Conservation (phyloP, 2,113 vertebrate species). For the Siniperca chuatsi region DNA sequence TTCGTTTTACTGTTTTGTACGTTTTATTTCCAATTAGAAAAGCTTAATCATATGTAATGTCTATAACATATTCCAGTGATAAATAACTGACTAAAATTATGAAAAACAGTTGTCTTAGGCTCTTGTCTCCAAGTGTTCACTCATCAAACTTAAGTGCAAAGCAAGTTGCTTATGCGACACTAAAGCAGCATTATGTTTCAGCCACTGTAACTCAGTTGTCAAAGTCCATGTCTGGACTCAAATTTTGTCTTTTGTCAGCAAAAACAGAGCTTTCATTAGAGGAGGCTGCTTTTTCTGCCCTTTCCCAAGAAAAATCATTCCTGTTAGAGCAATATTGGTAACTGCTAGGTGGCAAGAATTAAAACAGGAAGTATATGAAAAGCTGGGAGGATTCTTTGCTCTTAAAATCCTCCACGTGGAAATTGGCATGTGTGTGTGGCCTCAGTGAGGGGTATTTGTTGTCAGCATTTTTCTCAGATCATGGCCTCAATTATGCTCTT, state of each 20-base stretch:
- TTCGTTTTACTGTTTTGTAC: neutral
- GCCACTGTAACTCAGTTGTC: neutral
- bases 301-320: neutral
- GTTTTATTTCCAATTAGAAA: neutral
- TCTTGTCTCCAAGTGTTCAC: neutral
- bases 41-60: neutral
- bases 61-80: neutral
- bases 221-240: slow-evolving; percentile 1
- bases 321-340: slow-evolving; percentile 1
- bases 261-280: slow-evolving; percentile 43
- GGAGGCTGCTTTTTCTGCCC: neutral
- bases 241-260: slow-evolving; percentile 43
- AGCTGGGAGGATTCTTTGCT: slow-evolving; percentile 10
- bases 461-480: slow-evolving; percentile 56
- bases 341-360: slow-evolving; percentile 48
- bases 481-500: slow-evolving; percentile 48
- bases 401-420: neutral
- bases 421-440: neutral
- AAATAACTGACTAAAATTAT: neutral
- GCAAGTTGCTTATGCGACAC: slow-evolving; percentile 16
- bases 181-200: slow-evolving; percentile 17
- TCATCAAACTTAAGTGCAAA: neutral
- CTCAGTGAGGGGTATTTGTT: slow-evolving; percentile 23
- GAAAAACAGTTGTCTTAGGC: neutral
- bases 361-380: slow-evolving; percentile 22